Evolutionary conservation across 2,888 invertebrate genomes (phyloP).

Genomic region (Punctoribates punctum): DNA sequence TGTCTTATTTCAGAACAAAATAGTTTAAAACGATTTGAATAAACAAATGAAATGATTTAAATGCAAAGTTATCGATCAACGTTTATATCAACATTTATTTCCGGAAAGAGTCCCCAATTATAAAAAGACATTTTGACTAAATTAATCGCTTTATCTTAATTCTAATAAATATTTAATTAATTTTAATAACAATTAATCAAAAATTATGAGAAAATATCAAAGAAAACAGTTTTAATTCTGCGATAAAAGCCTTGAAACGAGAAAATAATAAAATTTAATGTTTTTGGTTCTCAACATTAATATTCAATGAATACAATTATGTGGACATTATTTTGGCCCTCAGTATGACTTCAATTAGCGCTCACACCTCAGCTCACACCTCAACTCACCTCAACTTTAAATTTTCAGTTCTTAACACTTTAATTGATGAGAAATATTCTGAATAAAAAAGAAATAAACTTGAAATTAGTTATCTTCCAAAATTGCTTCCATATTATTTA

Average conservation of each 20-base stretch:
- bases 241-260: conserved; percentile 3
- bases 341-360: too few species aligned
- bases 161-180: background rate
- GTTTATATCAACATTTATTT: background rate
- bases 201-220: background rate
- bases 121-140: background rate
- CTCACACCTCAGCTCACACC: too few species aligned
- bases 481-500: too few species aligned
- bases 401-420: too few species aligned
- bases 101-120: conserved; percentile 3
- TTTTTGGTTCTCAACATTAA: conserved; percentile 8
- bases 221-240: background rate
- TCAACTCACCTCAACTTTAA: too few species aligned
- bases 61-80: background rate
- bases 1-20: too few species aligned
- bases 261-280: conserved; percentile 17
- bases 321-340: too few species aligned
- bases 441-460: too few species aligned
- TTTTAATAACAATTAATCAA: background rate
- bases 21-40: background rate
- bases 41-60: background rate
- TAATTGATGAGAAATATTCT: too few species aligned
- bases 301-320: background rate
- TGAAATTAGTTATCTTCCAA: too few species aligned
- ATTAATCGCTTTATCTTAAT: background rate